Percentiles rank a stretch among this genome's conserved stretches.
These are phyloP conservation scores for Chlorops oryzae DNA, from an alignment of 1,140 invertebrate genomes.

Conservation along the genomic window DNA sequence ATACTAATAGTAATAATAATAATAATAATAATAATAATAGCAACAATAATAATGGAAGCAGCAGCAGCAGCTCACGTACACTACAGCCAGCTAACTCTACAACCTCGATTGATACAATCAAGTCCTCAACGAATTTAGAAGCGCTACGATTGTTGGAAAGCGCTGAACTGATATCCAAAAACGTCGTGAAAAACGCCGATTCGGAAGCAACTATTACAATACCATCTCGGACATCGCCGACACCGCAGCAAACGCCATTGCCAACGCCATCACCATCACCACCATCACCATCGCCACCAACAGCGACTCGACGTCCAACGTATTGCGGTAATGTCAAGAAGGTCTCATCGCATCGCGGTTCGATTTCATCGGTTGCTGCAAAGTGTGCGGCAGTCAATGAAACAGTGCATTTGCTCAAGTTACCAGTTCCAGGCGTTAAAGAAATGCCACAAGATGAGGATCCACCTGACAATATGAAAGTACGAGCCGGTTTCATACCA, in stretches of 20 bases:
- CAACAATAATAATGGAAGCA: too few species aligned
- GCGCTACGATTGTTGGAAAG: too few species aligned
- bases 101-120: constrained; percentile 39
- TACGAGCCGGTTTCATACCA: constrained; percentile 46
- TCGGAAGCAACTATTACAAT: too few species aligned
- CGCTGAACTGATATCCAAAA: too few species aligned
- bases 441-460: constrained; percentile 40
- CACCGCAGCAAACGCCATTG: constrained; percentile 7
- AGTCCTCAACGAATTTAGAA: constrained; percentile 22
- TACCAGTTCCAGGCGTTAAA: constrained; percentile 39
- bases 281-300: background rate
- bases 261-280: constrained; percentile 9
- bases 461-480: constrained; percentile 26
- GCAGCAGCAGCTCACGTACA: too few species aligned
- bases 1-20: too few species aligned
- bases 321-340: constrained; percentile 22
- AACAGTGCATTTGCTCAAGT: constrained; percentile 31
- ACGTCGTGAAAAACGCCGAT: too few species aligned
- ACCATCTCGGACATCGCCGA: too few species aligned
- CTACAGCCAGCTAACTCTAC: too few species aligned
- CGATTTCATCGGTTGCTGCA: constrained; percentile 40
- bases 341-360: constrained; percentile 34
- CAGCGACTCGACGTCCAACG: constrained; percentile 23
- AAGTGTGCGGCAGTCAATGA: constrained; percentile 41
- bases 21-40: too few species aligned